Percentiles rank a stretch among this genome's conserved stretches.
Evolutionary conservation across 1,140 invertebrate species (phyloP).

Genomic region (Wasmannia auropunctata): DNA sequence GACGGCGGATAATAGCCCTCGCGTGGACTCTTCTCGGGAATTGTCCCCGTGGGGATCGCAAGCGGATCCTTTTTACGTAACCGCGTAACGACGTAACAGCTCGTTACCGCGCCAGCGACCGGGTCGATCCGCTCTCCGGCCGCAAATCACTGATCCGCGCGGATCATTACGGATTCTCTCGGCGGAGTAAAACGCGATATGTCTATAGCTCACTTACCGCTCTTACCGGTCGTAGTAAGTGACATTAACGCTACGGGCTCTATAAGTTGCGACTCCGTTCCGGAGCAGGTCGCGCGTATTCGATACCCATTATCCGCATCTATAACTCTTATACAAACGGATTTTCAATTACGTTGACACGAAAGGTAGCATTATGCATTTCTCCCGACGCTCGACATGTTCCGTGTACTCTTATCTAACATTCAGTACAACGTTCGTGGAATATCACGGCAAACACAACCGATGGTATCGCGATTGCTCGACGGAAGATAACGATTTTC

Average conservation of each 20-base stretch:
- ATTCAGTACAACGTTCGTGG: background rate
- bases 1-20: constrained; percentile 65
- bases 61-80: background rate
- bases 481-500: background rate
- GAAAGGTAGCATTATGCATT: background rate
- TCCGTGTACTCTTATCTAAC: background rate
- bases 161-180: constrained; percentile 40
- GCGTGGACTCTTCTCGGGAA: constrained; percentile 56
- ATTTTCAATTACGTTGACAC: background rate
- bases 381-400: background rate
- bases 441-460: background rate
- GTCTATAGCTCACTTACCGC: constrained; percentile 10
- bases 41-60: constrained; percentile 55
- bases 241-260: constrained; percentile 13
- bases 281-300: no score
- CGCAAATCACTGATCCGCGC: constrained; percentile 53
- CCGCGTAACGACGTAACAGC: constrained; percentile 64
- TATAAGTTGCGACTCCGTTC: background rate
- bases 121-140: background rate
- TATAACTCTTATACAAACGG: background rate
- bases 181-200: background rate
- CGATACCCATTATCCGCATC: background rate
- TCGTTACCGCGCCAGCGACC: constrained; percentile 57
- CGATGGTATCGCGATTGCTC: background rate
- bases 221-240: background rate